These are phyloP conservation scores for Ectemnius cavifrons DNA, from an alignment of 2,888 invertebrate genomes.

Conservation along the genomic window DNA sequence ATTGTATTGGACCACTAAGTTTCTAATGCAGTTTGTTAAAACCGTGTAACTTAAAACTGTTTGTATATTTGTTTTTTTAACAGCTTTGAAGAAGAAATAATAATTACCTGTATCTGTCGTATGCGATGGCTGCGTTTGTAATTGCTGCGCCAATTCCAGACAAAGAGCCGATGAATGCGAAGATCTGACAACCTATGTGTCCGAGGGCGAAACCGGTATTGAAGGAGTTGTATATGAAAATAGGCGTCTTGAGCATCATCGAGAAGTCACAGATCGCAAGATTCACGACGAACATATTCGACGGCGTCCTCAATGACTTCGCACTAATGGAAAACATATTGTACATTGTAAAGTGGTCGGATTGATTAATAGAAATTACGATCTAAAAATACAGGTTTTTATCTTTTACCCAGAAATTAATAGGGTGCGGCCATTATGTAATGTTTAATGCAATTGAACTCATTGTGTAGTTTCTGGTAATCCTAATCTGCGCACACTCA, in stretches of 20 bases:
- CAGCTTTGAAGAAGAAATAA: background rate
- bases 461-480: too few species aligned
- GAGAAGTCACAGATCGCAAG: slow-evolving; percentile 90
- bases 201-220: slow-evolving; percentile 88
- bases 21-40: too few species aligned
- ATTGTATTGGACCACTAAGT: too few species aligned
- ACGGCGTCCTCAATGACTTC: slow-evolving; percentile 87
- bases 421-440: background rate
- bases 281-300: slow-evolving; percentile 91
- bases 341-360: too few species aligned
- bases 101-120: slow-evolving; percentile 83
- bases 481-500: too few species aligned
- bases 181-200: slow-evolving; percentile 87
- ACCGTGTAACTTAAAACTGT: too few species aligned
- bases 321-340: slow-evolving; percentile 78
- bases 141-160: slow-evolving; percentile 89
- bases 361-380: background rate
- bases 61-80: too few species aligned
- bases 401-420: background rate
- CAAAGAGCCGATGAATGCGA: slow-evolving; percentile 86
- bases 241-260: slow-evolving; percentile 92
- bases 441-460: background rate
- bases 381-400: background rate
- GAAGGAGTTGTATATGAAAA: slow-evolving; percentile 92
- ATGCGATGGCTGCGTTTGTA: slow-evolving; percentile 92